Base-by-base conservation (phyloP, 2,888 invertebrate genomes). In the Meliscaeva auricollis region DNA sequence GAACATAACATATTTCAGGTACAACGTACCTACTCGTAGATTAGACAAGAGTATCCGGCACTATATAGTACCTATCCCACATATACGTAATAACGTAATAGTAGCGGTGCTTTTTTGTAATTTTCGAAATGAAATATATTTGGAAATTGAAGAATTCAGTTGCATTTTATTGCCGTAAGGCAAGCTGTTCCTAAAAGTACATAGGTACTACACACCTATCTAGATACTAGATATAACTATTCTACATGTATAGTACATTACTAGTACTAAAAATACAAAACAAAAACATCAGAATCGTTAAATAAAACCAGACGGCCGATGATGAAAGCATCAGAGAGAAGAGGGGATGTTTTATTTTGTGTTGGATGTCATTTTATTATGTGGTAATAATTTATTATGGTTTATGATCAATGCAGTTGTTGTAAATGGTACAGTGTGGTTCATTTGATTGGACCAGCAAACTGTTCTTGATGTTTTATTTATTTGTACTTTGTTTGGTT, bases 321-420 rank as follows among this genome's bases (percentile, higher is more conserved):
- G 30, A 30, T 8, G 8, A 46, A 32, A 44, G 11, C 1, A 64
- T 46, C 15, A 38, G 11, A 46, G 44, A 32, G n/a, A 11, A 35
- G 20, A 30, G 35, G 9, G 22, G 13, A 17, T 17, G 6, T 9
- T 62, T 13, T 62, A 26, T 17, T 35, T 66, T 50, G 20, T 64
- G 17, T 26, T n/a, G 20, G 48, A 32, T 35, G 32, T 50, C n/a
- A 50, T 66, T 50, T 66, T 50, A 50, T 66, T 62, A 8, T 76
- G 76, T 41, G 50, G 54, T 44, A 69, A 70, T 70, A 62, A 69
- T 38, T n/a, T 5, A 8, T 26, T 26, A 30, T 60, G 32, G 35
- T 46, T 22, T 62, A 38, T 41, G 70, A 78, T 78, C 64, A 48
- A 50, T 66, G 64, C 38, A 56, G n/a, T 26, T 15, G 13, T 32